Base-by-base conservation (phyloP, 2,113 vertebrate genomes). In the Rostratula benghalensis region DNA sequence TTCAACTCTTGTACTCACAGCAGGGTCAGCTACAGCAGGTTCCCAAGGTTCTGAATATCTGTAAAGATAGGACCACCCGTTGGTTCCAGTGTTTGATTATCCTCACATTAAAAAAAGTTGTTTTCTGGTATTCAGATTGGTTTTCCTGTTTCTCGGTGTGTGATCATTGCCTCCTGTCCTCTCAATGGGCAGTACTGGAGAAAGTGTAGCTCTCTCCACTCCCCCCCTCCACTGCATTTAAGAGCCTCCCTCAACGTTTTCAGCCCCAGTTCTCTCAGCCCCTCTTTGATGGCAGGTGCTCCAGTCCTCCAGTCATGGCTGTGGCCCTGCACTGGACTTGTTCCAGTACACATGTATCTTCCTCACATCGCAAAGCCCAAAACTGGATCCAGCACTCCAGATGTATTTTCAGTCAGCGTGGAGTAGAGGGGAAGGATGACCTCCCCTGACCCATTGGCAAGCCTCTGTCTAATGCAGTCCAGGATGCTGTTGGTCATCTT, bases 401-500 rank as follows among this genome's bases (percentile, higher is more conserved):
- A 21, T 3, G 18, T 21, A 8, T 9, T 16, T 67, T 12, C 1
- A 2, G 12, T 59, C 13, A 37, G 10, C 5, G 19, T 14, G 7
- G 19, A 46, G 7, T 1, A 10, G 11, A 90, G 7, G 10, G 27
- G 12, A 33, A 64, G 13, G 8, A 70, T 54, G 25, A 50, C 11
- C 7, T 45, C 18, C n/a, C 8, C 11, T 4, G 14, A 41, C 9
- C 10, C 50, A 31, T 48, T 63, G 14, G 22, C 28, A 76, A 45
- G 31, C 13, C 11, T 46, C 43, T 75, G 28, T n/a, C 23, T 59
- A 31, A 68, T 1, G 5, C 30, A 63, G 24, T 27, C 35, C 10
- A 28, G 16, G 65, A 46, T 45, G 17, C 9, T 67, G 13, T 9
- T 13, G 19, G 14, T 30, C 0, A 0, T 27, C 31, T 68, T 28